These are phyloP conservation scores for Tetragonula carbonaria DNA, from an alignment of 2,888 invertebrate species.

Conservation along the genomic window DNA sequence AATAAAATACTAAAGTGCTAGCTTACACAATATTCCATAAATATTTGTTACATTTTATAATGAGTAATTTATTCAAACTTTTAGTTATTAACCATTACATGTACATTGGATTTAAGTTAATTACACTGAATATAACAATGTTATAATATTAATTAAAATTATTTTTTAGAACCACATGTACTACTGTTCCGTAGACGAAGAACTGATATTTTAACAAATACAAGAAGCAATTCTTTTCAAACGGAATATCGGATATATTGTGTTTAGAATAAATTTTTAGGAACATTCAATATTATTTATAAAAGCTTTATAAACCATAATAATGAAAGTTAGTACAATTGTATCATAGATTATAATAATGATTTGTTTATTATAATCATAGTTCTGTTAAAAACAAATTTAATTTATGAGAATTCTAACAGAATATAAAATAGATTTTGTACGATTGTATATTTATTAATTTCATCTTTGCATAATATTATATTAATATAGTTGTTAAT, in stretches of 20 bases:
- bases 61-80: too few relatives aligned
- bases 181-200: constrained; percentile 90
- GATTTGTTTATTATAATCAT: not conserved
- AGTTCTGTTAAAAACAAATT: constrained; percentile 1
- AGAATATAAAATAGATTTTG: not conserved
- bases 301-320: not conserved
- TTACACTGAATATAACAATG: not conserved
- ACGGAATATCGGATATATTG: constrained; percentile 32
- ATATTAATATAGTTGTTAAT: not conserved
- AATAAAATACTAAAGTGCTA: not conserved
- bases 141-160: not conserved
- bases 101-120: not conserved
- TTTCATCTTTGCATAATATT: constrained; percentile 1
- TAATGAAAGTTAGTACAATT: constrained; percentile 22
- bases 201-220: constrained; percentile 59
- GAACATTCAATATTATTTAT: not conserved
- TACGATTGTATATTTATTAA: not conserved
- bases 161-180: constrained; percentile 91
- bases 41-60: too few relatives aligned
- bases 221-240: constrained; percentile 36
- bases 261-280: constrained; percentile 26
- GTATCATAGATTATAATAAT: not conserved
- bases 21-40: not conserved
- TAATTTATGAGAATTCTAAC: too few relatives aligned
- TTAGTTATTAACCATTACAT: too few relatives aligned